Percentiles rank a stretch among this genome's conserved stretches.
Conservation (phyloP, 53 echinoderm and acorn worm species). For the Actinopyga echinites region DNA sequence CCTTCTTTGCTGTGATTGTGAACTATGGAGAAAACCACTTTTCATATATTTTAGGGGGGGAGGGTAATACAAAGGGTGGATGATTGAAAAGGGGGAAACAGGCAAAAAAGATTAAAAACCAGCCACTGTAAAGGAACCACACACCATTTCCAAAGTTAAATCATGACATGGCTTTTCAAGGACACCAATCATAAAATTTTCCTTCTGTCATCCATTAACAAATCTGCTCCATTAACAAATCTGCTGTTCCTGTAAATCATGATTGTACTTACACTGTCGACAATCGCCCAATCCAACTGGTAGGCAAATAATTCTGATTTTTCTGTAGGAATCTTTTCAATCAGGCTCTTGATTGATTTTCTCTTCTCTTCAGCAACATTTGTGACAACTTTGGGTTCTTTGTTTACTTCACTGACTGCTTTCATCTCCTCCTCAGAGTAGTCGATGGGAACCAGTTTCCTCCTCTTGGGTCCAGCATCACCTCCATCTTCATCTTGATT, state of each 20-base stretch:
- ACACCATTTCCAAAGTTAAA: too few species aligned
- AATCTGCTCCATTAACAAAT: too few species aligned
- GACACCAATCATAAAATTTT: too few species aligned
- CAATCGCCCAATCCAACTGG: constrained; percentile 87
- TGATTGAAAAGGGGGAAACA: too few species aligned
- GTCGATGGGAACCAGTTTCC: constrained; percentile 92
- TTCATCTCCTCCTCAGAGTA: constrained; percentile 95
- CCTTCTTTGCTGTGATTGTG: too few species aligned
- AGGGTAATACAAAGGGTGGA: too few species aligned
- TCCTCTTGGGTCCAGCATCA: constrained; percentile 58
- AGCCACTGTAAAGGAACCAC: too few species aligned
- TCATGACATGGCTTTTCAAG: too few species aligned
- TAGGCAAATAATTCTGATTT: constrained; percentile 91
- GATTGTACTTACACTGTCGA: constrained; percentile 75
- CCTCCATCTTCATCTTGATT: constrained; percentile 77
- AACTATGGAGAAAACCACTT: too few species aligned
- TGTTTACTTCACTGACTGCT: constrained; percentile 49
- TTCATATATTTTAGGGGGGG: too few species aligned
- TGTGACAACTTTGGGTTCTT: constrained; percentile 43
- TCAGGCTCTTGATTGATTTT: constrained; percentile 88
- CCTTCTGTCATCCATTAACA: too few species aligned
- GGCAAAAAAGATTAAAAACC: too few species aligned
- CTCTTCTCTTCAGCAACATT: constrained; percentile 92
- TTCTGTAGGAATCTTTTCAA: constrained; percentile 86
- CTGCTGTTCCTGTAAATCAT: neutral